Evolutionary conservation across 2,113 vertebrate genomes (phyloP), one percentile per base, ranked within the genome.

Genomic region (Sporophila hypoxantha): DNA sequence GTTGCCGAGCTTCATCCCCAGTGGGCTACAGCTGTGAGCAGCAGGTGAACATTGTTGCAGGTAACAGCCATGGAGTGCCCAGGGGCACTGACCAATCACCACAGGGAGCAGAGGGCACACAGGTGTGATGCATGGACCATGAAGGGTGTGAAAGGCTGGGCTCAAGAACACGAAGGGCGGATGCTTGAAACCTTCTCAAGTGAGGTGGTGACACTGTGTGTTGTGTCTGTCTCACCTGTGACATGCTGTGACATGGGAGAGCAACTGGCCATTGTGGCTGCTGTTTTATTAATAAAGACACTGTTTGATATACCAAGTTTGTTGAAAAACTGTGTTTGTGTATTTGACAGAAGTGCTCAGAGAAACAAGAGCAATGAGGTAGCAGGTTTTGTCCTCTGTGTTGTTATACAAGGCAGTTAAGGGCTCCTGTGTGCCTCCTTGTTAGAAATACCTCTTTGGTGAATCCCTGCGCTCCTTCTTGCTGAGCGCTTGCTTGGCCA

Each of bases 361-460:
- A n/a, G 46, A 14, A 73, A 22, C 7, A 2, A 19, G 71, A 23
- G 22, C 18, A 12, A 6, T 1, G 65, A 27, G 29, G 27, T 12
- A 46, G 12, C 12, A 10, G 34, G 29, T 27, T 76, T 44, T 70
- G 27, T 29, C 26, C 9, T 42, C 52, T 30, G 25, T 4, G 10
- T 8, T 1, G 2, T 44, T 74, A 14, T 1, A 5, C 0, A 16
- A 50, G 32, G 36, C 20, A 4, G 1, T 6, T 11, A 4, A 34
- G 67, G 32, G 17, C 14, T 77, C 5, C 67, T 4, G n/a, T 5
- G 42, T 71, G 50, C 36, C 30, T 64, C 36, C 32, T 23, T 12
- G 26, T 29, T 18, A 30, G 0, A 30, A 77, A 11, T 4, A 5
- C 1, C 9, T 53, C 20, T 42, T 17, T 2, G 8, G 25, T 2